phyloP scores from a whole-genome alignment of 2,113 vertebrate genomes.

The Cryptotis parvus region DNA sequence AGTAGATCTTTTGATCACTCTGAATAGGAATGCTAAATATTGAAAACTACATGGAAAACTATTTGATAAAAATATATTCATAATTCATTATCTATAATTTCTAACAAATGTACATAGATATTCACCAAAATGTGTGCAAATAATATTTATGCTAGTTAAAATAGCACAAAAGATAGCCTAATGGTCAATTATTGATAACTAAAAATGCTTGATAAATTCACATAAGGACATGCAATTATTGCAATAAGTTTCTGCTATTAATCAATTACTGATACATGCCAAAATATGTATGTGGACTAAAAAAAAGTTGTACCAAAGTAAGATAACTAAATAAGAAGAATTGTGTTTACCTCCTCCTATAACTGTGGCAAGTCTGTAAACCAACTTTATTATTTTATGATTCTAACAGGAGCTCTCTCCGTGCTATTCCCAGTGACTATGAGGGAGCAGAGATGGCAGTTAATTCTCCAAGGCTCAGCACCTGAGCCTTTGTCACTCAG shows the following conservation, averaged over 20 bases:
- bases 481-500: background rate
- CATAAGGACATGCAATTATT: background rate
- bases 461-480: background rate
- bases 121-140: background rate
- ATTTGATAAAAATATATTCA: background rate
- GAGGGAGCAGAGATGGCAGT: background rate
- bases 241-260: background rate
- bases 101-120: background rate
- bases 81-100: background rate
- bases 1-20: background rate
- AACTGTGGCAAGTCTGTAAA: too few species aligned
- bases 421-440: too few species aligned
- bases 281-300: slow-evolving; percentile 10
- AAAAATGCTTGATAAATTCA: slow-evolving; percentile 39
- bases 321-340: too few species aligned
- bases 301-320: background rate
- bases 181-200: background rate
- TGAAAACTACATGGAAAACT: background rate
- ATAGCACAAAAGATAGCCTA: slow-evolving; percentile 14
- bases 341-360: too few species aligned
- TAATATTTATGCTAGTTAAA: slow-evolving; percentile 19
- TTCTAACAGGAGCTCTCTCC: too few species aligned
- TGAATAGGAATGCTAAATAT: background rate
- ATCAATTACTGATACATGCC: background rate
- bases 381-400: too few species aligned